A percentile compares a stretch with the other conserved stretches of the same genome.
These are phyloP conservation scores for Paralichthys olivaceus DNA, from an alignment of 2,113 vertebrate species.

Conservation along the genomic window DNA sequence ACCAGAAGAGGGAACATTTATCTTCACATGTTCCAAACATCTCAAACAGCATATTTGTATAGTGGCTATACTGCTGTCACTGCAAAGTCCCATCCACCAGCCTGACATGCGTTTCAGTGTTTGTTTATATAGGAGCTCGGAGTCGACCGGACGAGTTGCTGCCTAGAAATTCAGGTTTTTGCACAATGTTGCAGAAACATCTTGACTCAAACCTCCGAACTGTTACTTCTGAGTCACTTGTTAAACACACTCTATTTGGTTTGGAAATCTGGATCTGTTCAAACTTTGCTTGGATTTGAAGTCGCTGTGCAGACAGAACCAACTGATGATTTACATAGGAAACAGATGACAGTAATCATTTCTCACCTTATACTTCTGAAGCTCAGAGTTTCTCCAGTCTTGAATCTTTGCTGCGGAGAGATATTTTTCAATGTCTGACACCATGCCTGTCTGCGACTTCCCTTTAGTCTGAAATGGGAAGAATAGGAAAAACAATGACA, in stretches of 20 bases:
- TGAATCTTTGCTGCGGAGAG: constrained; percentile 81
- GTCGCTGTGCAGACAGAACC: constrained; percentile 3
- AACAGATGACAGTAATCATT: constrained; percentile 11
- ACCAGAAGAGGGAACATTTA: not conserved
- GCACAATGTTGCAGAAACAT: constrained; percentile 9
- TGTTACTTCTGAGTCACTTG: constrained; percentile 33
- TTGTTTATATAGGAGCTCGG: constrained; percentile 34
- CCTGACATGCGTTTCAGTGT: constrained; percentile 23
- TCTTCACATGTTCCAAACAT: not conserved
- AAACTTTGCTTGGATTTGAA: constrained; percentile 35
- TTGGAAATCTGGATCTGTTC: constrained; percentile 55
- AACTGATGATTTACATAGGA: constrained; percentile 41
- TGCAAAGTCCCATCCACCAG: constrained; percentile 4
- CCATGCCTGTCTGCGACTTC: constrained; percentile 83
- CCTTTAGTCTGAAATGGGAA: constrained; percentile 83
- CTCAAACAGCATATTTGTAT: not conserved
- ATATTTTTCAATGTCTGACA: constrained; percentile 85
- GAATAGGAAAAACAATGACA: not conserved
- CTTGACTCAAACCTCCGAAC: not conserved
- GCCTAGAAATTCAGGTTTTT: constrained; percentile 65
- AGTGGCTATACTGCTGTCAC: not conserved
- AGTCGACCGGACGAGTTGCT: not conserved
- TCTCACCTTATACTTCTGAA: constrained; percentile 88
- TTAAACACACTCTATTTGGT: constrained; percentile 56
- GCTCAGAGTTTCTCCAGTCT: constrained; percentile 81